These are phyloP conservation scores for Brassicogethes aeneus DNA, from an alignment of 2,888 invertebrate species.

Conservation along the genomic window DNA sequence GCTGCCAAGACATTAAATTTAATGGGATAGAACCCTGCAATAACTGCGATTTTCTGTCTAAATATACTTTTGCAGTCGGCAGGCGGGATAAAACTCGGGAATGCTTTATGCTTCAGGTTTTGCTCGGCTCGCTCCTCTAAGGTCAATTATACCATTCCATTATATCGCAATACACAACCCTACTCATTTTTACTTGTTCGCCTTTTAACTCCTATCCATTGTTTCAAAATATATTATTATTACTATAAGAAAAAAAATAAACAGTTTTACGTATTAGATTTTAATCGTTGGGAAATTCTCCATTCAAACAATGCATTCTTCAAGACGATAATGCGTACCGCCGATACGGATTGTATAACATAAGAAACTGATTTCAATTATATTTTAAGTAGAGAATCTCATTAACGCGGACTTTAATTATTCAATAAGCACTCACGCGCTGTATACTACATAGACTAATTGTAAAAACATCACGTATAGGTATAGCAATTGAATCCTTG, in stretches of 20 bases:
- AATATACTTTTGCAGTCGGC: neutral
- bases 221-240: no score
- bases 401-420: constrained; percentile 5
- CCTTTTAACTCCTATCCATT: no score
- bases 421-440: constrained; percentile 5
- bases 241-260: no score
- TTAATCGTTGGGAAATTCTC: no score
- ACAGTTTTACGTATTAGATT: no score
- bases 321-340: no score
- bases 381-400: constrained; percentile 3
- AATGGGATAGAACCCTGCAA: constrained; percentile 1
- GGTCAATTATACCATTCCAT: no score
- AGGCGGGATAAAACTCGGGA: neutral
- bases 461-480: constrained; percentile 19
- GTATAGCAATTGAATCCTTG: constrained; percentile 33
- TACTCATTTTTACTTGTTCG: no score
- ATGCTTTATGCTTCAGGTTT: neutral
- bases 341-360: no score
- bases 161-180: no score
- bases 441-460: constrained; percentile 1
- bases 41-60: constrained; percentile 1
- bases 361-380: neutral
- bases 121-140: no score
- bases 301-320: no score
- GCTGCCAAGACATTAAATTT: constrained; percentile 4